Conservation (phyloP, 2,113 vertebrate genomes). For the Notarius quadriscutis region DNA sequence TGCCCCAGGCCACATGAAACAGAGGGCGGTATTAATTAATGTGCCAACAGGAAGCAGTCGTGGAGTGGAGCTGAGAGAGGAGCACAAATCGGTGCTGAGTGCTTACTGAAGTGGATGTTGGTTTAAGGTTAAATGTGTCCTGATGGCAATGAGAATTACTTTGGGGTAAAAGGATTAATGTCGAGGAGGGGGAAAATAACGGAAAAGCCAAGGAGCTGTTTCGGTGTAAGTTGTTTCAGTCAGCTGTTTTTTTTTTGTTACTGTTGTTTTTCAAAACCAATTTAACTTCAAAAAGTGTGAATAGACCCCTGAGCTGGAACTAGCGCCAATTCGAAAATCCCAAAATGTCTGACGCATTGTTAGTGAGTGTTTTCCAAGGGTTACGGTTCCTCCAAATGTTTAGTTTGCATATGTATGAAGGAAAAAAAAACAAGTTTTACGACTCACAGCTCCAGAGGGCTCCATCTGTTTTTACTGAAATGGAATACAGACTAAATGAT, state of each 20-base stretch:
- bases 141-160: constrained; percentile 40
- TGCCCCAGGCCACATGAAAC: constrained; percentile 45
- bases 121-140: constrained; percentile 47
- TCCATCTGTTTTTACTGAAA: constrained; percentile 52
- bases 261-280: not conserved
- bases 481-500: constrained; percentile 49
- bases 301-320: constrained; percentile 16
- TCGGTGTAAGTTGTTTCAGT: not conserved
- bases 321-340: not conserved
- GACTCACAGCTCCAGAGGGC: constrained; percentile 48
- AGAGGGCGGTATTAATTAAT: constrained; percentile 53
- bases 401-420: constrained; percentile 56
- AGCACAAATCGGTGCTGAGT: constrained; percentile 33
- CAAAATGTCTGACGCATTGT: constrained; percentile 1
- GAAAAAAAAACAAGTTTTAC: constrained; percentile 36
- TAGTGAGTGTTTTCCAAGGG: constrained; percentile 5
- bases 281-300: constrained; percentile 33
- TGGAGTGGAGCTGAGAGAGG: constrained; percentile 47
- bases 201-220: not conserved
- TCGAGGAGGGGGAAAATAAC: not conserved
- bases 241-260: not conserved
- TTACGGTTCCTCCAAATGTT: constrained; percentile 31
- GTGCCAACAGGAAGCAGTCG: constrained; percentile 37
- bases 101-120: constrained; percentile 44
- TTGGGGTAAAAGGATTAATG: constrained; percentile 19